Base-by-base conservation (phyloP, 2,113 vertebrate species). In the Pelecanus crispus region DNA sequence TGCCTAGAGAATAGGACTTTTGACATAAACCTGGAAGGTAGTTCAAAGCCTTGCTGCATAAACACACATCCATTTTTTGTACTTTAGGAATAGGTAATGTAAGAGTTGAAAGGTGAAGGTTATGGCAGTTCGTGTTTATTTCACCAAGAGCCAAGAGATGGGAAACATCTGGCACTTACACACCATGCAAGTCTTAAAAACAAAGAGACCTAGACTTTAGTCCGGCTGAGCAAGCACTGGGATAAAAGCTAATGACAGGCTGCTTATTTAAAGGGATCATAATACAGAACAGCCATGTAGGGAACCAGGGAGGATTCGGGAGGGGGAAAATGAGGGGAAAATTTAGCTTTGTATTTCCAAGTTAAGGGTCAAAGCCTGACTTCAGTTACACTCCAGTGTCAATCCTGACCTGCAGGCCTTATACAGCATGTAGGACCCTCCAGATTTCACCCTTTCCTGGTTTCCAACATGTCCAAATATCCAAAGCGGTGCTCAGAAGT, bases 141-240 rank as follows among this genome's bases (percentile, higher is more conserved):
- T 98, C 97, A 97, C 94, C 97, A 97, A 95, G 95, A 97, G 91
- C 95, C 96, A 96, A 97, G 95, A 96, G 97, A 97, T 97, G 96
- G 94, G 97, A 97, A 97, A 97, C 97, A 98, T 97, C 97, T 97
- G 97, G 95, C 96, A 96, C 96, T 98, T 97, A 96, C 92, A 96
- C 94, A 95, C 95, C 86, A 92, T 73, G 92, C 92, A 92, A 96
- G 95, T 84, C 97, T 97, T 96, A 94, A 98, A 98, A 96, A 97
- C 96, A 97, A 97, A 97, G 95, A 97, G 94, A 88, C 79, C 88
- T 95, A 91, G 96, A 63, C 91, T 95, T 92, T 50, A 97, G 93
- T 81, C 96, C 53, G 97, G 97, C 97, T 97, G 97, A 97, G 97
- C 96, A 97, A 97, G 97, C 97, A 97, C 81, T 97, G 94, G 96